phyloP scores from a whole-genome alignment of 2,113 vertebrate species.

The Prunella fulvescens region DNA sequence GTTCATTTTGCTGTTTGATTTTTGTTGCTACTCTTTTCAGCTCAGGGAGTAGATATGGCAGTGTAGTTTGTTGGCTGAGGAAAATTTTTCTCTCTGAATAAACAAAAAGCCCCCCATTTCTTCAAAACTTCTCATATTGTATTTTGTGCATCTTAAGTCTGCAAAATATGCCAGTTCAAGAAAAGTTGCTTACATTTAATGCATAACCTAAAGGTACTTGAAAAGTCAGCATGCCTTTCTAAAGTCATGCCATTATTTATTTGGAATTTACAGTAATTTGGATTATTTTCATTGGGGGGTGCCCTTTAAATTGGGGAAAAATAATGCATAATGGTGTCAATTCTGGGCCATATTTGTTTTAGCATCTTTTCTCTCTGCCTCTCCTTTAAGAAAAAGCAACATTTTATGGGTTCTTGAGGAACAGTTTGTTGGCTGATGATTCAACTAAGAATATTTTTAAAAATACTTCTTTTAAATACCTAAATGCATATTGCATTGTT shows the following conservation, averaged over 20 bases:
- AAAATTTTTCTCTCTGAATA: neutral
- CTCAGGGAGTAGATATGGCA: neutral
- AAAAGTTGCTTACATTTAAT: neutral
- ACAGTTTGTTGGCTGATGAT: conserved; percentile 38
- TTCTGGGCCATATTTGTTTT: neutral
- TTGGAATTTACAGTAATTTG: neutral
- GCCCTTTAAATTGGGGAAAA: neutral
- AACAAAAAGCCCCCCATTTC: neutral
- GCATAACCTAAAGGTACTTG: neutral
- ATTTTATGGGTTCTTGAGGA: neutral
- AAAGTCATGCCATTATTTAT: neutral
- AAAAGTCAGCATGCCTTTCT: neutral
- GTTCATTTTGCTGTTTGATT: neutral
- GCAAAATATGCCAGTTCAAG: neutral
- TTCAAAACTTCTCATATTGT: neutral
- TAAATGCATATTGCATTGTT: conserved; percentile 35
- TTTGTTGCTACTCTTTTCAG: neutral
- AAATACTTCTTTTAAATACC: conserved; percentile 37
- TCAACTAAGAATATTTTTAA: conserved; percentile 14
- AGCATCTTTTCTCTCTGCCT: neutral
- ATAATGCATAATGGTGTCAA: neutral
- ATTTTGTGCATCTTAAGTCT: neutral
- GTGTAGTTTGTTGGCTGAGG: neutral
- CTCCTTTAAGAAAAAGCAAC: neutral
- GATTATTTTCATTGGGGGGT: neutral